These are phyloP conservation scores for Porites australiensis DNA, from an alignment of 64 coral and sea anemone species.

Conservation along the genomic window DNA sequence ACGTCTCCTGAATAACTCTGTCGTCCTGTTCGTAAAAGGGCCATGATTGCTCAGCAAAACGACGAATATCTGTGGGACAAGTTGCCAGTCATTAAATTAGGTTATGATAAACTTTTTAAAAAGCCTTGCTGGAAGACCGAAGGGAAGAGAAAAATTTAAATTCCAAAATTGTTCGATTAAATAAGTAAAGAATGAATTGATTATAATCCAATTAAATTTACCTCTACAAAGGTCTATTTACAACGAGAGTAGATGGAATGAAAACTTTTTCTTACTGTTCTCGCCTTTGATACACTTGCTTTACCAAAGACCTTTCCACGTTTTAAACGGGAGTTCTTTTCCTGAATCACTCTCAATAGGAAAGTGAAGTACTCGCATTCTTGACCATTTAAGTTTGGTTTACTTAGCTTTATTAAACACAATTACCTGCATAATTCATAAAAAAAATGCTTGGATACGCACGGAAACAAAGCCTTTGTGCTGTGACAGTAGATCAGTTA, in stretches of 20 bases:
- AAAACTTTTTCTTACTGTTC: neutral
- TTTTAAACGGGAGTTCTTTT: neutral
- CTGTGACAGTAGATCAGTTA: neutral
- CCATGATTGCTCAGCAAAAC: neutral
- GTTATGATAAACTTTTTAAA: too few species aligned
- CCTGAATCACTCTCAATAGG: neutral
- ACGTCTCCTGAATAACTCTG: neutral
- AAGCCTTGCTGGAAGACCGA: too few species aligned
- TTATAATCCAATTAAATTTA: too few species aligned
- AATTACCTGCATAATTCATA: constrained; percentile 31
- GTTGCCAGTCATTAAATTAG: too few species aligned
- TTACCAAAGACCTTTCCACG: neutral
- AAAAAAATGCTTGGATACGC: neutral
- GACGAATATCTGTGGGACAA: neutral
- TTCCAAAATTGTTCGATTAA: too few species aligned
- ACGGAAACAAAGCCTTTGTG: neutral
- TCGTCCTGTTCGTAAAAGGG: neutral
- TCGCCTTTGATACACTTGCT: neutral
- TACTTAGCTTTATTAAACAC: constrained; percentile 30
- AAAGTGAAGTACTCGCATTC: constrained; percentile 21
- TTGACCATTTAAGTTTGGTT: neutral
- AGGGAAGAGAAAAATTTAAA: too few species aligned
- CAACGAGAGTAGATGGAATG: too few species aligned
- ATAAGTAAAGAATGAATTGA: too few species aligned
- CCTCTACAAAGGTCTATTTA: too few species aligned